A percentile compares a stretch with the other conserved stretches of the same genome.
Conservation (phyloP, 2,113 vertebrate genomes). For the Cranoglanis bouderius region DNA sequence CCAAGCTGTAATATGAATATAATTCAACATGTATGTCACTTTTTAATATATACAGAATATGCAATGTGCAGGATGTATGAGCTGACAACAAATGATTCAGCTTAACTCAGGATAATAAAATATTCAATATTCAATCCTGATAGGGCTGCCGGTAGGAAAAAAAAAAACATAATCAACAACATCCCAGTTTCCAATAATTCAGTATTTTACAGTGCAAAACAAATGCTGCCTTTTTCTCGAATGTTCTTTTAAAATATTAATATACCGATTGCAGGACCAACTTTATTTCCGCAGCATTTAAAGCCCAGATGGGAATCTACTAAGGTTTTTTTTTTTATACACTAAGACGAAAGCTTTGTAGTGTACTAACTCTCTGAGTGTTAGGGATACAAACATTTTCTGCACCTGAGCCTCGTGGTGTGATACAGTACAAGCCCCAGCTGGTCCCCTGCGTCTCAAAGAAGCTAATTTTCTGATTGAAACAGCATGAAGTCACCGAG, state of each 20-base stretch:
- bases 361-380: constrained; percentile 1
- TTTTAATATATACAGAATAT: constrained; percentile 39
- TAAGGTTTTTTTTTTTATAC: neutral
- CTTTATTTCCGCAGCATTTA: constrained; percentile 20
- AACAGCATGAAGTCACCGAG: constrained; percentile 34
- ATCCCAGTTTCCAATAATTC: constrained; percentile 4
- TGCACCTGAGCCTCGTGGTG: neutral
- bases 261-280: constrained; percentile 7
- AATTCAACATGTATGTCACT: constrained; percentile 10
- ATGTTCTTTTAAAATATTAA: constrained; percentile 36
- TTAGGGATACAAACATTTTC: constrained; percentile 26
- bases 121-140: constrained; percentile 6
- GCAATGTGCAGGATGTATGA: constrained; percentile 28
- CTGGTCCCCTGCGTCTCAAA: constrained; percentile 24
- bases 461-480: constrained; percentile 33
- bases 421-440: constrained; percentile 4
- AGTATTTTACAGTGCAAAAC: neutral
- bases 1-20: constrained; percentile 10
- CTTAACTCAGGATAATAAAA: neutral
- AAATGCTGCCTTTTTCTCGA: constrained; percentile 13
- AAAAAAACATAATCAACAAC: no score
- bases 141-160: neutral
- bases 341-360: constrained; percentile 10
- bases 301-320: neutral
- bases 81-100: neutral